Conservation (phyloP, 2,888 invertebrate genomes). For the Aspidiotus rigidus region DNA sequence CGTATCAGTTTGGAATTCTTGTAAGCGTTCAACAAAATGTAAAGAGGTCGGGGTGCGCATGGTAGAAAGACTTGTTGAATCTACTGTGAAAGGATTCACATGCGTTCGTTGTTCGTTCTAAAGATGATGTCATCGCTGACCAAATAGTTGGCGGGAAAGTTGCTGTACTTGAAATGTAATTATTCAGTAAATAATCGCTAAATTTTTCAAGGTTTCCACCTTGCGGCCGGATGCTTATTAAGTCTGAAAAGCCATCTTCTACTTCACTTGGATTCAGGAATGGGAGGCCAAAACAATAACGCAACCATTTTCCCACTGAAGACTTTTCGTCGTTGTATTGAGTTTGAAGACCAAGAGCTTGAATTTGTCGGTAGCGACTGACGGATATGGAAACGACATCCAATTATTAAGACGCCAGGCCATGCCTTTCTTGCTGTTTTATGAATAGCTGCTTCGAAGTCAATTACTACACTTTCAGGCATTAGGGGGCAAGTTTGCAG, state of each 20-base stretch:
- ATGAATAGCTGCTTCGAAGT: neutral
- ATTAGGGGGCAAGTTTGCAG: neutral
- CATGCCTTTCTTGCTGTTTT: neutral
- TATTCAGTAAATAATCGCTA: neutral
- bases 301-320: neutral
- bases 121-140: conserved; percentile 15
- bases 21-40: conserved; percentile 19
- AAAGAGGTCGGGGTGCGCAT: conserved; percentile 23
- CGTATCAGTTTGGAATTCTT: conserved; percentile 13
- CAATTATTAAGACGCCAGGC: neutral
- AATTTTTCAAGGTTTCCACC: neutral
- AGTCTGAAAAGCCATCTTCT: neutral
- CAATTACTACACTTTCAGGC: neutral
- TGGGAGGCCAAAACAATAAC: neutral
- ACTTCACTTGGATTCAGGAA: neutral
- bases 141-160: conserved; percentile 19
- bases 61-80: conserved; percentile 13
- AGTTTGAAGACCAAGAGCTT: neutral
- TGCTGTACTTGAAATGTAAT: neutral
- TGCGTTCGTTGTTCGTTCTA: conserved; percentile 23
- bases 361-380: neutral
- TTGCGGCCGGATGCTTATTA: neutral
- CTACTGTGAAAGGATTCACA: conserved; percentile 22
- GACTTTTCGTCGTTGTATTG: neutral
- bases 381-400: neutral